Evolutionary conservation across 2,797 vertebrate species (phyloP), one percentile per base, ranked within the genome.

Genomic region (Amphiprion clarkii): DNA sequence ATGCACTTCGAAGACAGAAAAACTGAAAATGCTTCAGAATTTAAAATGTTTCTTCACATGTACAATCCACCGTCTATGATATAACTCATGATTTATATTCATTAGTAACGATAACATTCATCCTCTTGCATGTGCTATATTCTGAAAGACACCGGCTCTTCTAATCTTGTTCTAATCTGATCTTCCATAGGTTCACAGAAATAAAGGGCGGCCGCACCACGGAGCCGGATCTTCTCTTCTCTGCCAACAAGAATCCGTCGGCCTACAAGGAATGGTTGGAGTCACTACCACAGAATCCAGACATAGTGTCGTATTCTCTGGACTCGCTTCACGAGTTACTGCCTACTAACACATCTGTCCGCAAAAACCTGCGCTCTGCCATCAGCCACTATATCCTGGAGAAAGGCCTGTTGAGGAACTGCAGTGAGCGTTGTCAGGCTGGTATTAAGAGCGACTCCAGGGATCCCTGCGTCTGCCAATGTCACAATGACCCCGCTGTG

Each of bases 371-470:
- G 61, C 93, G 92, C 65, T 71, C 68, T 17, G 96, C 96, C 2
- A 85, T 98, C 29, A 96, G 94, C 46, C 93, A 95, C 44, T 97
- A 96, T 48, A 91, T 98, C 81, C 82, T 89, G 58, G 89, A 94
- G 78, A 94, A 82, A 56, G 95, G 93, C 0, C 90, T 97, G 66
- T 94, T 87, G 94, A 94, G 42, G 79, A 94, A 97, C 91, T 98
- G 97, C 87, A 95, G 90, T 0, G 67, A 81, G 0, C 42, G 69
- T 3, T 98, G 97, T 76, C 86, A 62, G 1, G 53, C 23, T 0
- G 96, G 96, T 1, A 66, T 93, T 57, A 91, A 79, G 66, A 92
- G 83, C 17, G 80, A 92, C 63, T 13, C 40, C 0, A 77, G 14
- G 0, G 88, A 96, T 25, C 59, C 94, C 0, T 98, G 97, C 31